A percentile compares a stretch with the other conserved stretches of the same genome.
Evolutionary conservation across 2,113 vertebrate genomes (phyloP).

Genomic region (Nothoprocta perdicaria): DNA sequence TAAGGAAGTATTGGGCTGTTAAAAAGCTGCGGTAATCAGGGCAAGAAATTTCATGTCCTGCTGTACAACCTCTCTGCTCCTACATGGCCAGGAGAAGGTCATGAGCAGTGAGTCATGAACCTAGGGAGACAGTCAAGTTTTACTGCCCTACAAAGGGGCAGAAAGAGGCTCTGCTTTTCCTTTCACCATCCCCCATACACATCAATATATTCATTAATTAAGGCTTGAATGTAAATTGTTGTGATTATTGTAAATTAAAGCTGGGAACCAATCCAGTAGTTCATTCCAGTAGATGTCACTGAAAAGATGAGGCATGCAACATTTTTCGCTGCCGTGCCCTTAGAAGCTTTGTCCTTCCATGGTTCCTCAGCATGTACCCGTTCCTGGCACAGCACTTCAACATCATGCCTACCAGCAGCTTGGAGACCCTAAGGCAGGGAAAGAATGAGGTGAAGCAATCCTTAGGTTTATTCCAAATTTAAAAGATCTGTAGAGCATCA

Average conservation of each 20-base stretch:
- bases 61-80: slow-evolving; percentile 7
- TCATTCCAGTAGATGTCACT: neutral
- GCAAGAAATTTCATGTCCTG: slow-evolving; percentile 9
- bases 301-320: neutral
- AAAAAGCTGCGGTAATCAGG: slow-evolving; percentile 1
- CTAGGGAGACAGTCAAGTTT: neutral
- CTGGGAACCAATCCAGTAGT: slow-evolving; percentile 23
- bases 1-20: neutral
- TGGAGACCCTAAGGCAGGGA: neutral
- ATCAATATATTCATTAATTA: neutral
- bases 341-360: neutral
- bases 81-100: neutral
- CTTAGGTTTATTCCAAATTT: neutral
- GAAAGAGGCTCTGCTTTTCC: slow-evolving; percentile 14
- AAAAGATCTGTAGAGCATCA: neutral
- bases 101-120: slow-evolving; percentile 45
- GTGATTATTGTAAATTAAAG: slow-evolving; percentile 33
- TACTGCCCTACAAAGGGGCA: slow-evolving; percentile 1
- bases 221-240: slow-evolving; percentile 27
- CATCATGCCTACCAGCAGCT: neutral
- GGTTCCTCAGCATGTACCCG: neutral
- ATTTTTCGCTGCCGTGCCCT: neutral
- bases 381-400: neutral
- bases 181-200: slow-evolving; percentile 2
- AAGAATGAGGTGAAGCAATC: neutral